Base-by-base conservation (phyloP, 2,113 vertebrate genomes). In the Elgaria multicarinata region DNA sequence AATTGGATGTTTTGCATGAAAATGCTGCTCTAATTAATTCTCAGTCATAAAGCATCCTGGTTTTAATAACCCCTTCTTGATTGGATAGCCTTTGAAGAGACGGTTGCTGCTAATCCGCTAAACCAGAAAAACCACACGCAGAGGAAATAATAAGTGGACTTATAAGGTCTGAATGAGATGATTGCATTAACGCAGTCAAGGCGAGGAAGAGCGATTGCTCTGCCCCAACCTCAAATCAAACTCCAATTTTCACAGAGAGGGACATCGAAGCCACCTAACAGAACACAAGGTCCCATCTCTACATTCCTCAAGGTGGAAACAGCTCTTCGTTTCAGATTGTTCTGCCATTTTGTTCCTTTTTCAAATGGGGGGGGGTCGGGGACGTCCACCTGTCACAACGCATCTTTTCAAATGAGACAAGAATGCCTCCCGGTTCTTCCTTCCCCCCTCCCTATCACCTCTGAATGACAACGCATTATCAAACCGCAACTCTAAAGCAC, bases 1-100 rank as follows among this genome's bases (percentile, higher is more conserved):
- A 98, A 98, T 97, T 96, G 97, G 96, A 97, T 96, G 97, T 97
- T 98, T 97, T 97, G 97, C 97, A 98, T 97, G 97, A 98, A 97
- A 98, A 98, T 97, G 96, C 94, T 87, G 96, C 96, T 96, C 97
- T 98, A 98, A 98, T 98, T 97, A 98, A 98, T 98, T 98, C 97
- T 96, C 96, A 97, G 97, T 89, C 97, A 97, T 97, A 98, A 97
- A 97, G 96, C 95, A 55, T 93, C 95, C 94, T 24, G 93, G 96
- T 97, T 98, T 97, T 97, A 97, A 98, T 97, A 97, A 97, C 97
- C 96, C 96, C 96, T 97, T 89, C 95, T 97, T 97, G 97, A 97
- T 97, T 97, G 97, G 96, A 96, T 96, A 96, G 96, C 96, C 97
- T 97, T 97, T 97, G 97, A 97, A 97, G 96, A 97, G 97, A 94